Conservation (phyloP, 2,888 invertebrate genomes). For the Cataglyphis albicans region DNA sequence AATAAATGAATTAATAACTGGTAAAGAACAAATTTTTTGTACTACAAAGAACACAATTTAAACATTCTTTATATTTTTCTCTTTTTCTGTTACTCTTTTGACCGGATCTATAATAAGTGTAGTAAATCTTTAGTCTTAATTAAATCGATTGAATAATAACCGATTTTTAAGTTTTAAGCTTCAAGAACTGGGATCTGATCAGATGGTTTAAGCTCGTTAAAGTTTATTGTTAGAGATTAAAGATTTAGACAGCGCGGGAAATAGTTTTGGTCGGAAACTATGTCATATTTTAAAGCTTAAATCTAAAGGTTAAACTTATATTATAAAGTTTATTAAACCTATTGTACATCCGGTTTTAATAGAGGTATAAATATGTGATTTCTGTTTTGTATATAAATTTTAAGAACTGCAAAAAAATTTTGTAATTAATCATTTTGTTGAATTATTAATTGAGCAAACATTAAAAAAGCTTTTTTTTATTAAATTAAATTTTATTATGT, state of each 20-base stretch:
- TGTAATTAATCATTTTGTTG: not conserved
- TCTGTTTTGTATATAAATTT: not conserved
- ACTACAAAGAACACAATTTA: not conserved
- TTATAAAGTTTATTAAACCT: no score
- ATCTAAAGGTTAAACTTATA: no score
- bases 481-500: not conserved
- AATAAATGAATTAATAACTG: not conserved
- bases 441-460: not conserved
- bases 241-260: no score
- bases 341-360: not conserved
- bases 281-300: no score
- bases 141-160: no score
- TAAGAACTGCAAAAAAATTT: not conserved
- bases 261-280: no score
- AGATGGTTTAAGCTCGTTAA: no score
- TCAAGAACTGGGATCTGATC: no score
- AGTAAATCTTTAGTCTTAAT: no score
- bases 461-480: not conserved
- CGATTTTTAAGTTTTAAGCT: no score
- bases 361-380: not conserved
- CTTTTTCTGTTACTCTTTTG: not conserved
- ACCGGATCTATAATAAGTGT: no score
- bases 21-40: not conserved
- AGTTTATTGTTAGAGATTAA: no score
- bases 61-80: not conserved